Base-by-base conservation (phyloP, 2,797 vertebrate species). In the Phaenicophaeus curvirostris region DNA sequence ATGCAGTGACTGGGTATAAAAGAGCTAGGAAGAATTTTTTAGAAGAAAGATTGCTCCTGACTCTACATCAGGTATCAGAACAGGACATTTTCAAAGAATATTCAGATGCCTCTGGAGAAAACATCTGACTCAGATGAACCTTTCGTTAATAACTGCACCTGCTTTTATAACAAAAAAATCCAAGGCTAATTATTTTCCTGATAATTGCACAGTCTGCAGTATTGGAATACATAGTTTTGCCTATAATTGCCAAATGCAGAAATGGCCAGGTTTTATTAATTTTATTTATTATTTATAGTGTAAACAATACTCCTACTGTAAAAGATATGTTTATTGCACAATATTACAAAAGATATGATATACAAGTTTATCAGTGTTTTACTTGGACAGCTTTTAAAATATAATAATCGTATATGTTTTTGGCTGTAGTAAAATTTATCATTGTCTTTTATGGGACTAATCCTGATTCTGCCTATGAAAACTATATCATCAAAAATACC, bases 41-140 rank as follows among this genome's bases (percentile, higher is more conserved):
- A 54, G 39, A 59, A 31, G 44, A 72, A 11, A 44, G 31, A 42
- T 53, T 73, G 21, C 33, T 66, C 24, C 30, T 42, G 24, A 33
- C 18, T 71, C 37, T 30, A 8, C 9, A 14, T 17, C 18, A 61
- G 3, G 18, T n/a, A 25, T 39, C 5, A 75, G 46, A 65, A 78
- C 0, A 1, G 15, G 15, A 55, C 1, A 2, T 65, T 80, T 80
- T 67, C 27, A 55, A 41, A 69, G 37, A 51, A 25, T n/a, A 15
- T 41, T 0, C 31, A 4, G 24, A 11, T 53, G 8, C 15, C 21
- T 68, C 44, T 41, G 39, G 48, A 61, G 11, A 3, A 58, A 81
- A 42, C 5, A 35, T 21, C 8, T 67, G 42, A 75, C 55, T 28
- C 14, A 37, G 25, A 51, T 48, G 15, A 71, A 37, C 5, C 1